Evolutionary conservation across 2,113 vertebrate genomes (phyloP).

Genomic region (Muntiacus reevesi): DNA sequence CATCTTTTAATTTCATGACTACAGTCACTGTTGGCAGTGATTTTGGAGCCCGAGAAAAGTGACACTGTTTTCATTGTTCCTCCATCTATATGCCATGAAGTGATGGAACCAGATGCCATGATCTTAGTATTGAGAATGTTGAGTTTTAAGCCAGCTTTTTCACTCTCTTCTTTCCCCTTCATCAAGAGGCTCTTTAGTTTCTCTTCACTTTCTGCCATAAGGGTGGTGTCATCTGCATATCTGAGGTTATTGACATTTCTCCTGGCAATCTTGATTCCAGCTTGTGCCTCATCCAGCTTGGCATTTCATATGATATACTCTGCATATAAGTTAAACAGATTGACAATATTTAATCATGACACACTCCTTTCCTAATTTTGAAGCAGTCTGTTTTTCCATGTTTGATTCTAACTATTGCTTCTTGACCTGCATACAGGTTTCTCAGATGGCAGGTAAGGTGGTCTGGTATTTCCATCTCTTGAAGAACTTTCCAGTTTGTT

Average conservation of each 20-base stretch:
- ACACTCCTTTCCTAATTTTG: not conserved
- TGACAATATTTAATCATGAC: not conserved
- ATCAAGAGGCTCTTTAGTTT: not conserved
- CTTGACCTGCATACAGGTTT: not conserved
- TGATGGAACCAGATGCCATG: not conserved
- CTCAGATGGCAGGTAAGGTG: not conserved
- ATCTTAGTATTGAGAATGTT: not conserved
- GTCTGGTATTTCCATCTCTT: not conserved
- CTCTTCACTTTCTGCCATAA: not conserved
- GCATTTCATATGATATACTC: not conserved
- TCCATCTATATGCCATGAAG: not conserved
- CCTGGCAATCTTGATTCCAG: not conserved
- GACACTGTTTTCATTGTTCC: not conserved
- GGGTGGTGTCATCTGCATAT: not conserved
- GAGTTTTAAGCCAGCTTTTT: not conserved
- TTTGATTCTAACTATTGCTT: not conserved
- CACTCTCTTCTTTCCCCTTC: not conserved
- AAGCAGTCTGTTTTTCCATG: not conserved
- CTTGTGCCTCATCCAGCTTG: not conserved
- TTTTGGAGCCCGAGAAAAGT: not conserved
- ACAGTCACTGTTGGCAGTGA: rapidly evolving
- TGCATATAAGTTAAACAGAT: not conserved
- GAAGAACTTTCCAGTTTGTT: not conserved
- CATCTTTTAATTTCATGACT: not conserved
- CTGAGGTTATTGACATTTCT: not conserved